Base-by-base conservation (phyloP, 2,113 vertebrate genomes). In the Entomyzon cyanotis region DNA sequence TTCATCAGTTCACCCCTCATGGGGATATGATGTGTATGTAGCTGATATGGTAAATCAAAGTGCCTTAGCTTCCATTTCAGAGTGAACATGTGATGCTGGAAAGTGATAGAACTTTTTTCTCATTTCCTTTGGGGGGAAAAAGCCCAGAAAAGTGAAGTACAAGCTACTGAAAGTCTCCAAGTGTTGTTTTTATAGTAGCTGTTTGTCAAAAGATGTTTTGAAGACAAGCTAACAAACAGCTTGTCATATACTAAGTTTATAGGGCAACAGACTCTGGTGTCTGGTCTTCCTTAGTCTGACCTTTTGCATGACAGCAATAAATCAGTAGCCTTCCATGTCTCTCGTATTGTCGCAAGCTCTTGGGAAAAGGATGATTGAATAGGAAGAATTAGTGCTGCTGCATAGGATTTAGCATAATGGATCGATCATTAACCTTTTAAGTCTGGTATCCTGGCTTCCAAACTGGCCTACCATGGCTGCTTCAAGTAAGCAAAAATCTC, bases 321-420 rank as follows among this genome's bases (percentile, higher is more conserved):
- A 97, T 96, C 95, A 96, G n/a, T 41, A 78, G 12, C 64, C 41
- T 84, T 92, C 76, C 77, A 31, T 10, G 80, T 82, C 80, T 89
- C 46, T 75, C 0, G 1, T 78, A 93, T 93, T 96, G 91, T 96
- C 53, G 65, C 0, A 11, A 44, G 83, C 65, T 94, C 93, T 90
- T 92, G 92, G 92, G 93, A 92, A 96, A 96, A 90, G 60, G 58
- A 93, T 90, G 80, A 78, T 16, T 95, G 92, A 96, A 90, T 94
- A 41, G 83, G 31, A 89, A 84, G 92, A 78, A 94, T 89, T 95
- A 86, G 92, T 92, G 90, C 83, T 96, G 90, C 71, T 90, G 76
- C 68, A 27, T n/a, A 84, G 69, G 86, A 50, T 93, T 95, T 84
- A 84, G 80, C 85, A 92, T 96, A 95, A 96, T 53, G n/a, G 85